Base-by-base conservation (phyloP, 2,888 invertebrate species). In the Leptura quadrifasciata region DNA sequence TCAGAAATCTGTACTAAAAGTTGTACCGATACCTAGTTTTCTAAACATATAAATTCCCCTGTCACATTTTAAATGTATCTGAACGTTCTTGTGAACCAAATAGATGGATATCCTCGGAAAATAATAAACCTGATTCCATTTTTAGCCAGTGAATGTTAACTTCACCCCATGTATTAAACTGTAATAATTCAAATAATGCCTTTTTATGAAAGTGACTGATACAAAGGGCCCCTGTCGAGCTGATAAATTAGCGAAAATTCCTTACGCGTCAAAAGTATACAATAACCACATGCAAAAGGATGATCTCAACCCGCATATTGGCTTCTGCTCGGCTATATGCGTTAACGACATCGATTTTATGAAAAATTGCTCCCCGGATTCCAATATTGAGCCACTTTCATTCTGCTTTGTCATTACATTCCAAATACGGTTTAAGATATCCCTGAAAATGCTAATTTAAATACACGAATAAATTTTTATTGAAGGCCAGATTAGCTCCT, bases 161-260 rank as follows among this genome's bases (percentile, higher is more conserved):
- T 21, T n/a, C 24, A n/a, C 27, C 21, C 27, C 60, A 24, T 27
- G 27, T 24, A 24, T 24, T 27, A 60, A n/a, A 60, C 60, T 21
- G 21, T 60, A 47, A 47, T 47, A 47, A 47, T 47, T 47, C 63
- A 63, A 20, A 63, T 63, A 17, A 27, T 52, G 31, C 54, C 55
- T 31, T 27, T 58, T 35, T 47, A 18, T 24, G 21, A 69, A 35
- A 57, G 55, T 20, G 54, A 69, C n/a, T 55, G 55, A 69, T 58
- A 81, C 81, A 82, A 82, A 82, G 76, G 80, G 78, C 65, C 47
- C 65, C 76, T 65, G 80, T 70, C 75, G 77, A 78, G 72, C 82
- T 83, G 82, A 83, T 83, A 81, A 83, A 83, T 83, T 80, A 74
- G 79, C 72, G 74, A 73, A 77, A 82, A 83, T 83, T 83, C 81